phyloP scores from a whole-genome alignment of 2,113 vertebrate genomes.

The Corydoras maculifer region DNA sequence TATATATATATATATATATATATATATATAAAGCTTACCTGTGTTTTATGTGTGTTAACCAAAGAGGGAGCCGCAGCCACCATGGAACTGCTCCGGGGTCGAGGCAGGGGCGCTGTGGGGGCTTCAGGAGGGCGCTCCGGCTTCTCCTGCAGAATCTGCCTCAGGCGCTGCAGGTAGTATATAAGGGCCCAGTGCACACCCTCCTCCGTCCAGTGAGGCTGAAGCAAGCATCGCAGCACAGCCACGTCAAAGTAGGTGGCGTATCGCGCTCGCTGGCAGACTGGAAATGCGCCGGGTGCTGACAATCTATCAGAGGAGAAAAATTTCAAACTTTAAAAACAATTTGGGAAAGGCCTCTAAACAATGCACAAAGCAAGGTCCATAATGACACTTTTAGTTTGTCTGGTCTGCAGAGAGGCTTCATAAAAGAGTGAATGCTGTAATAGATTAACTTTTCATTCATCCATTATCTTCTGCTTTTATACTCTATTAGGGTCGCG shows the following conservation, averaged over 20 bases:
- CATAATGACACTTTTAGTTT: no score
- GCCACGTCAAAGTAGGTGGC: conserved; percentile 97
- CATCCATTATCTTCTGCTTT: no score
- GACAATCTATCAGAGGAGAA: conserved; percentile 51
- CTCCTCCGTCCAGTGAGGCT: conserved; percentile 94
- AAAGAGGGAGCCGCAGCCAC: conserved; percentile 89
- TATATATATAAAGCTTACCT: conserved; percentile 60
- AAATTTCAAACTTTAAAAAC: neutral
- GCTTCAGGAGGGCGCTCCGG: conserved; percentile 80
- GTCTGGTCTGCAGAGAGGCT: no score
- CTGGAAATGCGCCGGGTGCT: conserved; percentile 54
- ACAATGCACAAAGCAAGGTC: no score
- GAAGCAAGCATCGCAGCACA: conserved; percentile 90
- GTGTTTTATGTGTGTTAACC: conserved; percentile 97
- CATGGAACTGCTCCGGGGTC: conserved; percentile 96
- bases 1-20: no score
- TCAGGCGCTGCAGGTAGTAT: conserved; percentile 88
- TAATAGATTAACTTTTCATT: no score
- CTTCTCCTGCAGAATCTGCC: conserved; percentile 93
- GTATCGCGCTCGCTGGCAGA: conserved; percentile 84
- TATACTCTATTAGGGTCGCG: no score
- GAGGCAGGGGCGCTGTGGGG: conserved; percentile 72
- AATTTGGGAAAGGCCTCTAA: no score
- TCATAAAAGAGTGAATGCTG: no score
- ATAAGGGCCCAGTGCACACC: conserved; percentile 96